Conservation (phyloP, 2,888 invertebrate species). For the Nesidiocoris tenuis region DNA sequence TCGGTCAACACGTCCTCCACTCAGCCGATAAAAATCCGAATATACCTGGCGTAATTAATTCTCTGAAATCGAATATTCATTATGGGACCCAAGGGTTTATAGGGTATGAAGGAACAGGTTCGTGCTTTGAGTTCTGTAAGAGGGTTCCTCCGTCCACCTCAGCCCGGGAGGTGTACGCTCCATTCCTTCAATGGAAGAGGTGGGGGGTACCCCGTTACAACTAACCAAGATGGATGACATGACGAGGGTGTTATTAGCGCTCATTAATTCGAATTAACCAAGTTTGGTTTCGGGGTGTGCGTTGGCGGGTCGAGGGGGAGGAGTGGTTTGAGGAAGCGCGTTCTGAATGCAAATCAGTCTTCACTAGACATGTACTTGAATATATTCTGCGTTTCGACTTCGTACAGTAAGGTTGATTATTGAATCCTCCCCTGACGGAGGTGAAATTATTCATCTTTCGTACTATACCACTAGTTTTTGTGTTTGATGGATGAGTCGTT, state of each 20-base stretch:
- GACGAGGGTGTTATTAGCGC: background rate
- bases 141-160: background rate
- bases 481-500: no score
- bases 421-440: no score
- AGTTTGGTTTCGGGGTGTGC: constrained; percentile 18
- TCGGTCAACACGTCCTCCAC: no score
- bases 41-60: background rate
- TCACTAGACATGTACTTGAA: no score
- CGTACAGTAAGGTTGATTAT: no score
- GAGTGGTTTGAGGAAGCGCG: no score
- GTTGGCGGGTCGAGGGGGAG: background rate
- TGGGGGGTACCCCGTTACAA: background rate
- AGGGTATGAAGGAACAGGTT: background rate
- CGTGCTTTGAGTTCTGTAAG: background rate
- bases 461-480: no score
- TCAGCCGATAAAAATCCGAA: no score
- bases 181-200: background rate
- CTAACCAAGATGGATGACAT: constrained; percentile 25
- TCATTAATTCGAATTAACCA: constrained; percentile 28
- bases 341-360: background rate
- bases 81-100: background rate
- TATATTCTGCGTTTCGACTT: background rate
- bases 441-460: no score
- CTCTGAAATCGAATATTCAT: background rate
- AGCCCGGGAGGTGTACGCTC: background rate